Evolutionary conservation across 2,797 vertebrate species (phyloP), one percentile per base, ranked within the genome.

Genomic region (Calcarius lapponicus): DNA sequence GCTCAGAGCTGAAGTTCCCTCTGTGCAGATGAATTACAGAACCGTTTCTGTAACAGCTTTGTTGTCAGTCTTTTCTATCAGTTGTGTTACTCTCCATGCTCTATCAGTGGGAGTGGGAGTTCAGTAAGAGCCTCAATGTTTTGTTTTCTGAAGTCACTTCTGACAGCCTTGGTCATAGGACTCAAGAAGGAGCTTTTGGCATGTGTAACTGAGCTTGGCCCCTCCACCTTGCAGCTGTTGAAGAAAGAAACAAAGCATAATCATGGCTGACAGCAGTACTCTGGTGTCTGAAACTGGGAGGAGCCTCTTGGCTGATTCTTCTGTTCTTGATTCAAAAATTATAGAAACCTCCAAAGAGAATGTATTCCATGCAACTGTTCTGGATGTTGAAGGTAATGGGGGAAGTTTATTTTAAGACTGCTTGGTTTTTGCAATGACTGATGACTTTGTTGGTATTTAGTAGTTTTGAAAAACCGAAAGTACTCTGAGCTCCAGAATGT

Each of bases 201-300:
- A 51, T 8, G 28, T 82, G 21, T 84, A 42, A 53, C 83, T 91
- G 87, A 79, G 22, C 36, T 86, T 92, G 8, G 16, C 11, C 31
- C 31, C 15, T 93, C 48, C 76, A 0, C 86, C 34, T 96, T 97
- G 22, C 60, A 98, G 97, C n/a, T 71, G 19, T 53, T 93, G 29
- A 92, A 88, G 79, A 85, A 45, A 86, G 50, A 73, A 95, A 34
- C 48, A 18, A 70, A 48, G 79, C 25, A 4, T 62, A 78, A 92
- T 87, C 74, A 99, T 99, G 99, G 98, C 98, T 98, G 99, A 99
- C 97, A 98, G 90, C 97, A 99, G 98, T 92, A 97, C 97, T 10
- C 51, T 98, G 94, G 97, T 98, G 70, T 98, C 98, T 28, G 98
- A 98, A 95, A 92, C 97, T 0, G 98, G 98, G 81, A 98, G 97